Evolutionary conservation across 1,140 invertebrate genomes (phyloP).

Genomic region (Drosophila leontia): DNA sequence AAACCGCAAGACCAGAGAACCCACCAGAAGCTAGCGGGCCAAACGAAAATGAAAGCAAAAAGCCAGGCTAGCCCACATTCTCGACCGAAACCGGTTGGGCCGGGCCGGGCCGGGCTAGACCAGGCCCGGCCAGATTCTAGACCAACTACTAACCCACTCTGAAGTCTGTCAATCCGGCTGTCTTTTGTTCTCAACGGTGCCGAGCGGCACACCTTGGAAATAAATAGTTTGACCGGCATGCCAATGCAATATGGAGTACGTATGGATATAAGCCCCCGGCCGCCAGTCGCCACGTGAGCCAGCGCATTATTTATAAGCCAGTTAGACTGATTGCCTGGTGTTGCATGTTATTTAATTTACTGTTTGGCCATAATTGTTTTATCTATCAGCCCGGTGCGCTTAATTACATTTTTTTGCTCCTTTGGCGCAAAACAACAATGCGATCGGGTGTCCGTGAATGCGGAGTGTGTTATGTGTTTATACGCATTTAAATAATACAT

Average conservation of each 20-base stretch:
- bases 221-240: conserved; percentile 34
- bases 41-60: conserved; percentile 59
- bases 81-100: conserved; percentile 56
- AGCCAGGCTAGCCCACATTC: conserved; percentile 55
- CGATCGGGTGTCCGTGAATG: conserved; percentile 14
- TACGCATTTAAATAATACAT: conserved; percentile 73
- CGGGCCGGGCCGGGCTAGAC: conserved; percentile 26
- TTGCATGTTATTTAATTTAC: conserved; percentile 73
- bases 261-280: neutral
- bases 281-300: conserved; percentile 30
- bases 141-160: conserved; percentile 69
- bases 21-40: conserved; percentile 17
- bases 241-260: conserved; percentile 11
- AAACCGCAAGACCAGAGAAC: conserved; percentile 42
- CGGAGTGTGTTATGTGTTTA: conserved; percentile 22
- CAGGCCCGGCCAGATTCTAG: conserved; percentile 46
- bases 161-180: conserved; percentile 28
- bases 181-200: conserved; percentile 47
- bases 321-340: conserved; percentile 70
- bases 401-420: conserved; percentile 67
- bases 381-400: conserved; percentile 69
- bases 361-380: conserved; percentile 77
- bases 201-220: conserved; percentile 60
- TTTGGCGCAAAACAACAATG: conserved; percentile 51
- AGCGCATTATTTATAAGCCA: conserved; percentile 45